Base-by-base conservation (phyloP, 1,140 invertebrate species). In the Schlechtendalia chinensis region DNA sequence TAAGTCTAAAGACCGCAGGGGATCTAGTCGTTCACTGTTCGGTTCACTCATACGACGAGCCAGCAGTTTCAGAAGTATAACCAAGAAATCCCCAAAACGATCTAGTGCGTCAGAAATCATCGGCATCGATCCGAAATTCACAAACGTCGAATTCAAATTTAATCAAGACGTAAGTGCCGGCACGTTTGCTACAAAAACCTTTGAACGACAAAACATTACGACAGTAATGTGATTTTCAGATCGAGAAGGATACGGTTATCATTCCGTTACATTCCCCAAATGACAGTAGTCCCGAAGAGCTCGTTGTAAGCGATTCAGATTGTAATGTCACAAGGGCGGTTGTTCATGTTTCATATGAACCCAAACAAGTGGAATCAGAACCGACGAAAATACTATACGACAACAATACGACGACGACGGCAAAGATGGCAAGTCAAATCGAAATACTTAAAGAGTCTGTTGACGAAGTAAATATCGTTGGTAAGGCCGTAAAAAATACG, bases 91-190 rank as follows among this genome's bases (percentile, higher is more conserved):
- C 17, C 47, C 79, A 39, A 81, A 82, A 80, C 45, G 63, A 47
- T 67, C 80, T 67, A 80, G 81, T 27, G 50, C 45, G 8, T 56
- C 69, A 45, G 74, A 84, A 54, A 75, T 82, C 58, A 67, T 58
- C 17, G 69, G 80, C 16, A 63, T 82, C 6, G 83, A 84, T 82
- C 81, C 83, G 17, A 84, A 83, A 81, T 63, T 83, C 12, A 82
- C 82, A 19, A 83, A 82, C 71, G 82, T 83, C 5, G 82, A 84
- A 54, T 83, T 83, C 56, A 83, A 82, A 74, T 83, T 83, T 65
- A 83, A 82, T 39, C 83, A 83, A 63, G 82, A 82, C 32, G 83
- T 83, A 74, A 77, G 75, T 82, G 29, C 47, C 19, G 24, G 11
- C 3, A 19, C 10, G 17, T 29, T 54, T n/a, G 50, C 19, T 53